A percentile compares a stretch with the other conserved stretches of the same genome.
phyloP scores from a whole-genome alignment of 1,140 invertebrate genomes.

The Drosophila grimshawi region DNA sequence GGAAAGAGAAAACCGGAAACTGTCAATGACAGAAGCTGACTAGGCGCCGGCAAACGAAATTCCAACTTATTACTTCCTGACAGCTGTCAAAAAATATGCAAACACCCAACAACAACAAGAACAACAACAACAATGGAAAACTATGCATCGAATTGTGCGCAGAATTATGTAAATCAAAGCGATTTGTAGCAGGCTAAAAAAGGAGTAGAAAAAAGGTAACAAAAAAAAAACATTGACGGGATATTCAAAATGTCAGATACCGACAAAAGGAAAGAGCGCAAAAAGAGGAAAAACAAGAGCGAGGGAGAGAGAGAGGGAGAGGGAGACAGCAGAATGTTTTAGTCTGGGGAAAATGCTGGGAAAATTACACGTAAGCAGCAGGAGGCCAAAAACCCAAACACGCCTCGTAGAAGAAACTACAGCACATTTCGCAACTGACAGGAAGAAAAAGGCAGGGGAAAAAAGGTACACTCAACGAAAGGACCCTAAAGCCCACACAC shows the following conservation, averaged over 20 bases:
- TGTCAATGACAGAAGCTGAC: constrained; percentile 73
- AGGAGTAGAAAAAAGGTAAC: constrained; percentile 58
- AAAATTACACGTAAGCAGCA: constrained; percentile 78
- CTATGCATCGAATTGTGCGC: constrained; percentile 79
- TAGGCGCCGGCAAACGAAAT: constrained; percentile 60
- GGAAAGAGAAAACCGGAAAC: constrained; percentile 41
- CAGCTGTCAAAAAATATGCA: constrained; percentile 84
- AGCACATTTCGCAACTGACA: constrained; percentile 55
- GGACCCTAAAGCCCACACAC: constrained; percentile 58
- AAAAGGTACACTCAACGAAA: constrained; percentile 27
- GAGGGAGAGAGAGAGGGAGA: neutral
- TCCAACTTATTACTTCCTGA: constrained; percentile 83
- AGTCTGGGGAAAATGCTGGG: constrained; percentile 50
- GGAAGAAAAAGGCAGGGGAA: constrained; percentile 25
- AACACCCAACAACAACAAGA: constrained; percentile 58
- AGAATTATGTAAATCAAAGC: constrained; percentile 83
- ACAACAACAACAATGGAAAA: constrained; percentile 46
- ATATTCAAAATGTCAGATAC: constrained; percentile 73
- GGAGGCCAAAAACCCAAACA: constrained; percentile 49
- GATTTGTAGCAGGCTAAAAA: constrained; percentile 69
- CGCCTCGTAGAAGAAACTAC: constrained; percentile 8
- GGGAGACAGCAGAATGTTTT: constrained; percentile 8
- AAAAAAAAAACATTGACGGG: constrained; percentile 66
- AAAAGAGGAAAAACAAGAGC: too few relatives aligned
- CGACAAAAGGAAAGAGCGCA: constrained; percentile 1